These are phyloP conservation scores for Eufriesea mexicana DNA, from an alignment of 1,140 invertebrate species.

Conservation along the genomic window DNA sequence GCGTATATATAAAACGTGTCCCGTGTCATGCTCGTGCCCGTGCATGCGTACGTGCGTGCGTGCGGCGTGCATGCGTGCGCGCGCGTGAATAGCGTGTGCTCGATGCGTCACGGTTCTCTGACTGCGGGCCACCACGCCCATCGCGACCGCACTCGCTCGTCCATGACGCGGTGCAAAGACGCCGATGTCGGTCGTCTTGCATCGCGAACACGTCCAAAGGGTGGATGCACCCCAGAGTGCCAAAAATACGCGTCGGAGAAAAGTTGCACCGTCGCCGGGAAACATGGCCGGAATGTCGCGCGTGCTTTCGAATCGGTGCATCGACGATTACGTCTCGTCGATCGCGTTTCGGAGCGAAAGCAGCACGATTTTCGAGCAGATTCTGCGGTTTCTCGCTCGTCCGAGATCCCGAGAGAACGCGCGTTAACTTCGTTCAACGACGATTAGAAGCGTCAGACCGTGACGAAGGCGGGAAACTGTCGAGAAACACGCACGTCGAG, in stretches of 20 bases:
- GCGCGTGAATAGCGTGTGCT: constrained; percentile 72
- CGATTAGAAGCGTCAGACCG: constrained; percentile 37
- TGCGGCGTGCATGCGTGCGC: constrained; percentile 42
- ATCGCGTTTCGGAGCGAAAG: neutral
- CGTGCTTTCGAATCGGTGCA: neutral
- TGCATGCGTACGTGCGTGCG: constrained; percentile 47
- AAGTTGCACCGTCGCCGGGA: neutral
- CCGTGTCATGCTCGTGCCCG: constrained; percentile 62
- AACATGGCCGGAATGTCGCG: constrained; percentile 12
- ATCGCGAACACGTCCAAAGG: constrained; percentile 55
- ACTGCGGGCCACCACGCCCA: constrained; percentile 77
- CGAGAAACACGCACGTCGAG: neutral
- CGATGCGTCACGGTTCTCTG: constrained; percentile 75
- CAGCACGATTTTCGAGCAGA: constrained; percentile 10
- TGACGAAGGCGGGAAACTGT: constrained; percentile 20
- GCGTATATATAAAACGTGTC: constrained; percentile 53
- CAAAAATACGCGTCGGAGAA: constrained; percentile 54
- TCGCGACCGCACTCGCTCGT: constrained; percentile 76
- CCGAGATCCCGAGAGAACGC: neutral
- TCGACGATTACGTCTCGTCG: neutral
- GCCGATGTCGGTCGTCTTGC: constrained; percentile 60
- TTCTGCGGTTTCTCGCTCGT: constrained; percentile 31
- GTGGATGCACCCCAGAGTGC: constrained; percentile 26
- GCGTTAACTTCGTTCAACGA: constrained; percentile 7
- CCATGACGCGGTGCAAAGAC: constrained; percentile 75